Base-by-base conservation (phyloP, 2,113 vertebrate species). In the Carlito syrichta region DNA sequence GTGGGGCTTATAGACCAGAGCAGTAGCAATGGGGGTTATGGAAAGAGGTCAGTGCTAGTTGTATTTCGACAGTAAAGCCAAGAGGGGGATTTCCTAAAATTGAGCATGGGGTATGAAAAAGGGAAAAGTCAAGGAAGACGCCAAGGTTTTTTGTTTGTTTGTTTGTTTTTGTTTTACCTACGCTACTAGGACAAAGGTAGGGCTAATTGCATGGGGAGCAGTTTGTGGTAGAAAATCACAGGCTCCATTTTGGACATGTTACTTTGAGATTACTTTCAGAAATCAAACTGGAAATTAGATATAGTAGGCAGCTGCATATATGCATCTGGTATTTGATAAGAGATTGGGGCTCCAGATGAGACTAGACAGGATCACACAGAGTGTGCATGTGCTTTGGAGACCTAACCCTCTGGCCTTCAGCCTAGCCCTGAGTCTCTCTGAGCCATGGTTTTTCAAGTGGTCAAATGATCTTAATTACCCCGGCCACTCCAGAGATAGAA, bases 11-110 rank as follows among this genome's bases (percentile, higher is more conserved):
- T n/a, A n/a, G 45, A 5, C 38, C 8, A 3, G 14, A 11, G 48
- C 5, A n/a, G 16, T 6, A 58, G 3, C 8, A 8, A 6, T 19
- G n/a, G 62, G 8, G 1, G 4, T 2, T 52, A 23, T 68, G 27
- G 8, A 32, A 60, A 16, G 27, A 23, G 27, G 5, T 66, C 78
- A 45, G 35, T 25, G 58, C 38, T 45, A 12, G 32, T 19, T 48
- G 12, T 25, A 5, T 62, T 32, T 76, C 19, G 20, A 35, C 25
- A n/a, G 8, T 45, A 45, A 45, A 85, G 11, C n/a, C 81, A 56
- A 35, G 4, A 43, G 45, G 38, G 77, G 48, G 13, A 68, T 45
- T 62, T 85, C 77, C 52, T 77, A 32, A 48, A 68, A 38, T 6
- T 30, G 68, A 68, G 32, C 77, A 7, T 77, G 35, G 17, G 4